Evolutionary conservation across 2,888 invertebrate genomes (phyloP), one percentile per base, ranked within the genome.

Genomic region (Sphinx pinastri): DNA sequence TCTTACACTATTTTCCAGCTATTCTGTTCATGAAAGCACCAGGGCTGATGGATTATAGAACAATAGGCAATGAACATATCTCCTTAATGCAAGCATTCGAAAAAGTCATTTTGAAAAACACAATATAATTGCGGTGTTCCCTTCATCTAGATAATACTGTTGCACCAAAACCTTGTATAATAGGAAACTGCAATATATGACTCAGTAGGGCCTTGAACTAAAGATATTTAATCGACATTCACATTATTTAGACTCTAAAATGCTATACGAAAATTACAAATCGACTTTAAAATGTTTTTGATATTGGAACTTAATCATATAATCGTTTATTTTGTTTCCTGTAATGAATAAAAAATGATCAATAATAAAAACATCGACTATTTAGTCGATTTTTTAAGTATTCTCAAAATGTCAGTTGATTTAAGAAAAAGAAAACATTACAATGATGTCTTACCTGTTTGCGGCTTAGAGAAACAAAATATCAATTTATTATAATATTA

Each of bases 201-300:
- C 47, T 63, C 63, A 63, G 63, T 12, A 19, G 13, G 25, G 49
- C 63, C 63, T 63, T 63, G 63, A 63, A 63, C 63, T 19, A 63
- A 49, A 47, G 63, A 63, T 63, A 63, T 63, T 63, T 19, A 63
- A 63, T 45, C 63, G 11, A 63, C 63, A 47, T 63, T 63, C 63
- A 63, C 63, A 63, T 19, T 63, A 63, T 63, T 63, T 63, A 49
- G 19, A 49, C 63, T 19, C 47, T 63, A 49, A 63, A 63, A 63
- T 49, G 47, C 19, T 49, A 13, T 63, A 49, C 49, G 13, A 11
- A 16, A 47, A 55, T 16, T 47, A n/a, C 16, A 45, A 63, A 63
- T 47, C n/a, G 16, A 11, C 19, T 63, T 47, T 38, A 31, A 1
- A 31, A 14, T 38, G 10, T 31, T 63, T 47, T 14, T 63, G 7